Evolutionary conservation across 2,113 vertebrate species (phyloP).

Genomic region (Piprites chloris): DNA sequence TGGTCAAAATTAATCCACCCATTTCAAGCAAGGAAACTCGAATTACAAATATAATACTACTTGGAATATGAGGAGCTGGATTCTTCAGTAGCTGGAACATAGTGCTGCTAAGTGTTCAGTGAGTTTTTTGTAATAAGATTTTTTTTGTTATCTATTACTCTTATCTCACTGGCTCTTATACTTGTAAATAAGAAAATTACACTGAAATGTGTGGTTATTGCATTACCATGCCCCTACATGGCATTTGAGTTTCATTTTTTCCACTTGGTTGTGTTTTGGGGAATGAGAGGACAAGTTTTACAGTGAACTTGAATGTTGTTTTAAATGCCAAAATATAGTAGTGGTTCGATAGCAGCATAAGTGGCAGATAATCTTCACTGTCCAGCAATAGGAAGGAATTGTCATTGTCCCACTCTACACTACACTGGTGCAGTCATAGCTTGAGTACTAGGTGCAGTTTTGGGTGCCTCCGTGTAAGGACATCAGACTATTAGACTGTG

Average conservation of each 20-base stretch:
- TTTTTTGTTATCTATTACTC: background rate
- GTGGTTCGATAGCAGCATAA: background rate
- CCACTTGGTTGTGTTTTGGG: background rate
- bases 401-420: background rate
- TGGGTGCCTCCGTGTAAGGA: background rate
- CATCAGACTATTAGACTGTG: background rate
- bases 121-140: background rate
- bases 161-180: background rate
- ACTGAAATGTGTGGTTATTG: background rate
- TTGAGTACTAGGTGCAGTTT: background rate
- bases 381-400: background rate
- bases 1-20: background rate
- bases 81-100: background rate
- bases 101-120: background rate
- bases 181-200: background rate
- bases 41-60: background rate
- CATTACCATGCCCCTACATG: background rate
- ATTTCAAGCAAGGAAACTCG: background rate
- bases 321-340: background rate
- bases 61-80: background rate
- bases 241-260: background rate
- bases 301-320: background rate
- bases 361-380: background rate
- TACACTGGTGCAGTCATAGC: background rate
- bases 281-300: background rate